Conservation (phyloP, 2,113 vertebrate genomes). For the Mola mola region DNA sequence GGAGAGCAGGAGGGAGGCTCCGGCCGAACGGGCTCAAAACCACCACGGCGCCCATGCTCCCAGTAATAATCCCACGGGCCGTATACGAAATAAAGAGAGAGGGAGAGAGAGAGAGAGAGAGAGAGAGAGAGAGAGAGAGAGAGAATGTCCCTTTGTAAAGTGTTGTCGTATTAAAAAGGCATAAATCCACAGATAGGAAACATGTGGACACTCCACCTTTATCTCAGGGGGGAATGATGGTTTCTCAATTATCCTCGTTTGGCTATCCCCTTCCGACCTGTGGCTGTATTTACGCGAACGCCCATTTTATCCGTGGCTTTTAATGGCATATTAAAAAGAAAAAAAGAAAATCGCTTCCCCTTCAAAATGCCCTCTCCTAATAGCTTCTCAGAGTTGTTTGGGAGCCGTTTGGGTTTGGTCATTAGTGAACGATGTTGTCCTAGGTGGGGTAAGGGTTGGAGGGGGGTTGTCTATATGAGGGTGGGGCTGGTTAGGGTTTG, state of each 20-base stretch:
- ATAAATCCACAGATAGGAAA: constrained; percentile 15
- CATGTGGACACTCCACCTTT: constrained; percentile 64
- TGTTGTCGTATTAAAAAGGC: neutral
- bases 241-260: constrained; percentile 74
- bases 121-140: no score
- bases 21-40: no score
- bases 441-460: constrained; percentile 53
- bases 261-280: constrained; percentile 73
- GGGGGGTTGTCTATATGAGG: constrained; percentile 50
- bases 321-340: constrained; percentile 69
- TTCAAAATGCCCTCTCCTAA: constrained; percentile 76
- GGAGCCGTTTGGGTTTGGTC: constrained; percentile 77
- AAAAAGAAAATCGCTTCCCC: constrained; percentile 73
- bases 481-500: constrained; percentile 57
- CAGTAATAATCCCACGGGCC: neutral
- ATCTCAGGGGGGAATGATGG: constrained; percentile 52
- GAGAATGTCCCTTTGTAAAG: neutral
- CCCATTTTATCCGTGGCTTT: constrained; percentile 79
- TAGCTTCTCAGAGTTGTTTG: constrained; percentile 76
- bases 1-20: no score
- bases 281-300: constrained; percentile 81
- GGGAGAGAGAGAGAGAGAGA: no score
- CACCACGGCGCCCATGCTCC: neutral
- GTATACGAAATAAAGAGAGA: no score
- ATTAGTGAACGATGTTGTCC: constrained; percentile 71